These are phyloP conservation scores for Tigriopus californicus DNA, from an alignment of 2,888 invertebrate species.

Conservation along the genomic window DNA sequence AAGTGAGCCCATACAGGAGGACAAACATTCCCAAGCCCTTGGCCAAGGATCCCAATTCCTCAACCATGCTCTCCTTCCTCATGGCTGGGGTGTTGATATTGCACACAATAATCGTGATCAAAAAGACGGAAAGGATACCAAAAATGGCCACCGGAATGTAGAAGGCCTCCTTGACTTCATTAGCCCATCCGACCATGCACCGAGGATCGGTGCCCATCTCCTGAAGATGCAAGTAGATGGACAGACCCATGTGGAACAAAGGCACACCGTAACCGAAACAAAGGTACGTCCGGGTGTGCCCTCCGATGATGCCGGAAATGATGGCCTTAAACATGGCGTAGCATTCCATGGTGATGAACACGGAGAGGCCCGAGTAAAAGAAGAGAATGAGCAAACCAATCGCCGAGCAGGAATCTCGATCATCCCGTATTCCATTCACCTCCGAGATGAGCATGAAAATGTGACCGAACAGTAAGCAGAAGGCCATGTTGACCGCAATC, in stretches of 20 bases:
- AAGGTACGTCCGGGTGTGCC: constrained; percentile 17
- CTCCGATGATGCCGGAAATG: constrained; percentile 19
- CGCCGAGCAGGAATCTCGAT: constrained; percentile 18
- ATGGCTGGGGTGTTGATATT: not conserved
- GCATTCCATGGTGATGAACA: constrained; percentile 17
- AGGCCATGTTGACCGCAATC: constrained; percentile 21
- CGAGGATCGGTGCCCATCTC: constrained; percentile 20
- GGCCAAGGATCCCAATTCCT: constrained; percentile 20
- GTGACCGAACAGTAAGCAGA: constrained; percentile 20
- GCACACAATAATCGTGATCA: not conserved
- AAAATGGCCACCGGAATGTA: not conserved
- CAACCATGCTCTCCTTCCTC: constrained; percentile 19
- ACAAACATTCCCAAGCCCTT: constrained; percentile 17
- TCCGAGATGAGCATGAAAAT: constrained; percentile 16
- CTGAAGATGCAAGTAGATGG: constrained; percentile 11
- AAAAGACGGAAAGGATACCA: not conserved
- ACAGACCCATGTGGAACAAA: constrained; percentile 15
- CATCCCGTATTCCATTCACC: constrained; percentile 1
- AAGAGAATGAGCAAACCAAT: constrained; percentile 18
- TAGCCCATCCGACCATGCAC: constrained; percentile 4
- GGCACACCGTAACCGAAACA: constrained; percentile 18
- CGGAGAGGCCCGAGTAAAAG: constrained; percentile 18
- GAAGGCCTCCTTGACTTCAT: not conserved
- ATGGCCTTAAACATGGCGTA: constrained; percentile 19
- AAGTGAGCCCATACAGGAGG: constrained; percentile 18